These are phyloP conservation scores for Megathymus violae DNA, from an alignment of 1,140 invertebrate species.

Conservation along the genomic window DNA sequence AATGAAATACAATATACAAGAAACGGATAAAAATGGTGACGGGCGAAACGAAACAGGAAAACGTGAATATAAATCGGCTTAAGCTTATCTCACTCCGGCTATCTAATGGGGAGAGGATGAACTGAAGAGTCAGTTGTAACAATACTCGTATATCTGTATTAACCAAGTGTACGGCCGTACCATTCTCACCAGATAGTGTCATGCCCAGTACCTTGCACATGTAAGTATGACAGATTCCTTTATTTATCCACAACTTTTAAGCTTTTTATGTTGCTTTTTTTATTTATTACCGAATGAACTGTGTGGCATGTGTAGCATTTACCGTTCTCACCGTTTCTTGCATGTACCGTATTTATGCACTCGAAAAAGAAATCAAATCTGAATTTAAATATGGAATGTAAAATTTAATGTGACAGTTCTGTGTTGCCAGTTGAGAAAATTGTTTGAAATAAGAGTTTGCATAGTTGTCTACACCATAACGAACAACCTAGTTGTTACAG, in stretches of 20 bases:
- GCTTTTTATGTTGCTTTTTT: slow-evolving; percentile 61
- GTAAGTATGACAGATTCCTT: slow-evolving; percentile 72
- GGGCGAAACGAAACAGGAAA: slow-evolving; percentile 51
- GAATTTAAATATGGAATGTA: background rate
- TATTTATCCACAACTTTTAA: slow-evolving; percentile 50
- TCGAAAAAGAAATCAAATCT: background rate
- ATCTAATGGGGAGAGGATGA: slow-evolving; percentile 50
- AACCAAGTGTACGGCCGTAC: slow-evolving; percentile 39
- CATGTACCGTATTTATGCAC: slow-evolving; percentile 41
- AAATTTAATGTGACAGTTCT: background rate
- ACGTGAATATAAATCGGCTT: slow-evolving; percentile 52
- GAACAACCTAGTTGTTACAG: background rate
- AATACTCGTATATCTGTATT: slow-evolving; percentile 43
- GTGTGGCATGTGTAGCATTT: slow-evolving; percentile 75
- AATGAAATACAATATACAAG: slow-evolving; percentile 21
- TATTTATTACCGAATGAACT: slow-evolving; percentile 67
- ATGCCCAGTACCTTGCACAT: slow-evolving; percentile 57
- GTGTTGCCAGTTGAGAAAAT: slow-evolving; percentile 7
- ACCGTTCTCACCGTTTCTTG: slow-evolving; percentile 32
- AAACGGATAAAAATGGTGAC: slow-evolving; percentile 56
- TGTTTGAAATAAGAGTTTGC: background rate
- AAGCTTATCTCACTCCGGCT: slow-evolving; percentile 65
- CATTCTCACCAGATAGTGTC: slow-evolving; percentile 45
- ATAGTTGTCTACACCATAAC: background rate
- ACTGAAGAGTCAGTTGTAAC: slow-evolving; percentile 35